Percentiles rank a stretch among this genome's conserved stretches.
Conservation (phyloP, 2,797 vertebrate species). For the Melanotaenia pygmaea region DNA sequence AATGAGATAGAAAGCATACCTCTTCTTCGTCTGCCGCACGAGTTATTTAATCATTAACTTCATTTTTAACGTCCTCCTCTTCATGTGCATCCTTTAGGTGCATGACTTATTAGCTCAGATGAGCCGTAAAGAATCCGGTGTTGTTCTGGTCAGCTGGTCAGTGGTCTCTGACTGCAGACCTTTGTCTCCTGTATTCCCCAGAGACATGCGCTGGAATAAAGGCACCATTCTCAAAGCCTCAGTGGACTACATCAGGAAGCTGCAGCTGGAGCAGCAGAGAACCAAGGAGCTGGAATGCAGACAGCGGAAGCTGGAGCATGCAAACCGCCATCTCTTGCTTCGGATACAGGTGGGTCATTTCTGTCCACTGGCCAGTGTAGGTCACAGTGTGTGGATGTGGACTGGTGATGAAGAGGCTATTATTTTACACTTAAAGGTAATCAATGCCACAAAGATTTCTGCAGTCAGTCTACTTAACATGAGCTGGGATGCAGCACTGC, state of each 20-base stretch:
- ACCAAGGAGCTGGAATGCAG: constrained; percentile 95
- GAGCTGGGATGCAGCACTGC: too few species aligned
- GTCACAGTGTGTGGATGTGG: background rate
- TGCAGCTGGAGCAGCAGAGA: constrained; percentile 94
- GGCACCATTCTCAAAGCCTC: constrained; percentile 98
- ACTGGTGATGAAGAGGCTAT: background rate
- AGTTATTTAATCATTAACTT: constrained; percentile 1
- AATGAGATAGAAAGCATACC: background rate
- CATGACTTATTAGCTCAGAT: constrained; percentile 19
- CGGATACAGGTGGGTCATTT: constrained; percentile 90
- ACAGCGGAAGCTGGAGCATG: constrained; percentile 95
- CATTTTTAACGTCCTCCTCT: constrained; percentile 4
- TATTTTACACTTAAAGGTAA: too few species aligned
- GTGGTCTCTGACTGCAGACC: constrained; percentile 67
- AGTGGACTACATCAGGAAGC: constrained; percentile 96
- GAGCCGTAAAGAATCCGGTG: constrained; percentile 32
- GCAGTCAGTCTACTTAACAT: too few species aligned
- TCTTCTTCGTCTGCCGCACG: background rate
- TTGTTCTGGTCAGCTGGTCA: constrained; percentile 69
- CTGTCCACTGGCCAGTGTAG: background rate
- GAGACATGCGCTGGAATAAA: constrained; percentile 99
- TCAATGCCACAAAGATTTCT: too few species aligned
- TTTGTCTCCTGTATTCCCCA: constrained; percentile 72
- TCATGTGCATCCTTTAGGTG: constrained; percentile 10
- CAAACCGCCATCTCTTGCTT: constrained; percentile 94